Evolutionary conservation across 1,140 invertebrate species (phyloP), one percentile per base, ranked within the genome.

Genomic region (Limonius californicus): DNA sequence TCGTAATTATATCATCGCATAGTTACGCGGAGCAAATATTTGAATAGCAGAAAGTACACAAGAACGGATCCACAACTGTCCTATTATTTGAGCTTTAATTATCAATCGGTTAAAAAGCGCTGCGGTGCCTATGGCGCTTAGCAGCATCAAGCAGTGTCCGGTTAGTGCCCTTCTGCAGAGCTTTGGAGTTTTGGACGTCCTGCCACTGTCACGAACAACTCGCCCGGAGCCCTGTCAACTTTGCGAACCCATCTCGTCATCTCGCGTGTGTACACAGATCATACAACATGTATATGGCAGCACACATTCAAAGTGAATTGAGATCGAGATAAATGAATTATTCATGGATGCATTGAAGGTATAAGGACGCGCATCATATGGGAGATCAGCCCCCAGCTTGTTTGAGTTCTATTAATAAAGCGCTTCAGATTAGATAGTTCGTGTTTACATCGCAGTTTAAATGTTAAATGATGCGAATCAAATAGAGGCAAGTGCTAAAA

Each of bases 371-470:
- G 53, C 62, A 67, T 64, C 59, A 63, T 63, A 61, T 64, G 65
- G 59, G 61, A 64, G 27, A 61, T 64, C 65, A 30, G 62, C 68
- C 68, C 56, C 32, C 50, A 59, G 63, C 64, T 62, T 66, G 68
- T 69, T 69, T 69, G 61, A 54, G 55, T 66, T 69, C 64, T 64
- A 68, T 70, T 69, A 71, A 69, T 71, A 69, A 69, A 66, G 63
- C 57, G 54, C 66, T 65, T 63, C 62, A 68, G 68, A 70, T 70
- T 68, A 70, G 66, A 70, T 70, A 67, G 62, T 63, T 63, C 53
- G 55, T 62, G 66, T 68, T 68, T 70, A 67, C 64, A 65, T 64
- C 68, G 50, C 59, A 64, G 53, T 67, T 63, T 61, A 67, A 67
- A 63, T 67, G 58, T 67, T 63, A 67, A 67, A 67, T 64, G 65